Percentiles rank a stretch among this genome's conserved stretches.
Conservation (phyloP, 2,113 vertebrate species). For the Oceanites oceanicus region DNA sequence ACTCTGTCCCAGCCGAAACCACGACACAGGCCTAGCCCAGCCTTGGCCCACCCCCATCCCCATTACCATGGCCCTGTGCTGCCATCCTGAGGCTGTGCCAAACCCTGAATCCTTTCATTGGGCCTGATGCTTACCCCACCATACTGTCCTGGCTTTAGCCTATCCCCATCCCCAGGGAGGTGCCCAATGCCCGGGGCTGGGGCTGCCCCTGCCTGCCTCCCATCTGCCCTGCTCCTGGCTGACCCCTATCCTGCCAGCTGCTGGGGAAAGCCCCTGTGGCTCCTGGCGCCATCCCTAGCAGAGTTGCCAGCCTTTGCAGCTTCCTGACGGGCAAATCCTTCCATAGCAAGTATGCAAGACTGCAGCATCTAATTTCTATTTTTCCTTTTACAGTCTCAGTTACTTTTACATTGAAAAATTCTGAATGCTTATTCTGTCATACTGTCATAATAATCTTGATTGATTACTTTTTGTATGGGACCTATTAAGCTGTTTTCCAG, state of each 20-base stretch:
- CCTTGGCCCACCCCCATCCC: background rate
- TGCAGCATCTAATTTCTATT: background rate
- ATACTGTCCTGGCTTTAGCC: rapidly evolving
- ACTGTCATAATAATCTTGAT: background rate
- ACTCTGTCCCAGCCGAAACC: no score
- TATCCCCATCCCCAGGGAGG: background rate
- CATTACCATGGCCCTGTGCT: background rate
- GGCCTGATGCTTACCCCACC: background rate
- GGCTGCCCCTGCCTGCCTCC: background rate
- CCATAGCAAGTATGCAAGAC: background rate
- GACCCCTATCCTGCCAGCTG: background rate
- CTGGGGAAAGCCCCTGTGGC: rapidly evolving
- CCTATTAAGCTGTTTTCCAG: background rate
- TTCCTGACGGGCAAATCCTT: background rate
- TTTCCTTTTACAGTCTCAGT: background rate
- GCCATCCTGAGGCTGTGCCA: background rate
- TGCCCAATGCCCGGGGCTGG: no score
- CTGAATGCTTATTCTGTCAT: background rate
- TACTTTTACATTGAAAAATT: background rate
- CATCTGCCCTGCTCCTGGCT: background rate
- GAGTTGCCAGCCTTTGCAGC: rapidly evolving
- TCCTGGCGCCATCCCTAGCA: rapidly evolving
- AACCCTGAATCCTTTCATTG: background rate
- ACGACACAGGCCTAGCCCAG: background rate
- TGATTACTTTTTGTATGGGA: background rate